Evolutionary conservation across 2,888 invertebrate genomes (phyloP).

Genomic region (Macaria notata): DNA sequence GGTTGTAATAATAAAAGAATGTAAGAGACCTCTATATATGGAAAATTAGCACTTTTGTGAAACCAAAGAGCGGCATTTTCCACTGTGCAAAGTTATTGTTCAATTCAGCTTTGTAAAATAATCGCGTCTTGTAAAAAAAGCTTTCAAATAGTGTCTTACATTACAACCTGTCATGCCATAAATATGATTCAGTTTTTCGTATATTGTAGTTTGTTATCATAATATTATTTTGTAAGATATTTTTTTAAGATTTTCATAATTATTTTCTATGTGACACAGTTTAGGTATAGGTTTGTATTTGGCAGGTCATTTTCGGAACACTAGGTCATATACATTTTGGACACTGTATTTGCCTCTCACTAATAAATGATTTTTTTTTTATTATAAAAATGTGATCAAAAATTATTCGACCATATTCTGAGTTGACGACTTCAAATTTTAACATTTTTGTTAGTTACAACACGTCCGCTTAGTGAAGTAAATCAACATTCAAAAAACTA

Average conservation of each 20-base stretch:
- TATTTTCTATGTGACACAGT: conserved; percentile 11
- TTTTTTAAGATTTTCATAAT: conserved; percentile 22
- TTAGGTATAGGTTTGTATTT: conserved; percentile 31
- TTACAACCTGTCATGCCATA: conserved; percentile 47
- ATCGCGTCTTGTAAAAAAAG: conserved; percentile 43
- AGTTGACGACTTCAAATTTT: too few relatives aligned
- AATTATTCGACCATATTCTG: too few relatives aligned
- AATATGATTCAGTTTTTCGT: conserved; percentile 24
- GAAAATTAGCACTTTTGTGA: conserved; percentile 45
- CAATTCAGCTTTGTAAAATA: conserved; percentile 58
- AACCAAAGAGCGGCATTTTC: conserved; percentile 65
- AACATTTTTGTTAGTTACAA: too few relatives aligned
- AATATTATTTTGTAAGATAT: conserved; percentile 43
- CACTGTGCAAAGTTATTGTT: conserved; percentile 27
- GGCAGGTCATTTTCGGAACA: conserved; percentile 23
- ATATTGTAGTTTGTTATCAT: conserved; percentile 41
- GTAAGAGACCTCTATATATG: conserved; percentile 23
- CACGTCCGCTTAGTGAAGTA: too few relatives aligned
- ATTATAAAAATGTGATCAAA: too few relatives aligned
- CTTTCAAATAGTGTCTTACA: conserved; percentile 30
- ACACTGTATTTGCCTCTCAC: conserved; percentile 59
- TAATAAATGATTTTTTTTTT: conserved; percentile 61
- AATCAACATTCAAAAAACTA: too few relatives aligned
- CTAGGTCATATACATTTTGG: conserved; percentile 24
- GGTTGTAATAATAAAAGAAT: conserved; percentile 35